phyloP scores from a whole-genome alignment of 2,888 invertebrate genomes.

The Tanypteryx hageni region DNA sequence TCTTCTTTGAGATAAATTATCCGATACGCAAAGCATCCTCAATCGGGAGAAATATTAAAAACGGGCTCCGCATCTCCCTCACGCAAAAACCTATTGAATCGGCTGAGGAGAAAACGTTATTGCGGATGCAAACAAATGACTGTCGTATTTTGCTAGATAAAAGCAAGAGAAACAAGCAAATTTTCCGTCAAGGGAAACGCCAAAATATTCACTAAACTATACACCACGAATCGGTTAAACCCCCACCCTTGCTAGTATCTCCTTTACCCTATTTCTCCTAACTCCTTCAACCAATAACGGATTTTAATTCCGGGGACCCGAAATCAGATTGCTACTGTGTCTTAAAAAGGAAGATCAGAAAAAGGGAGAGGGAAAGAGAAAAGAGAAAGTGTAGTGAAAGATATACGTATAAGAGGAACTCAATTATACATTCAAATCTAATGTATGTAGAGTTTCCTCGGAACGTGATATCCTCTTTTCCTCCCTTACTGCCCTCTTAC shows the following conservation, averaged over 20 bases:
- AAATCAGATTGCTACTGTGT: slow-evolving; percentile 10
- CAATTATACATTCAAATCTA: slow-evolving; percentile 55
- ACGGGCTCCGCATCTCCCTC: neutral
- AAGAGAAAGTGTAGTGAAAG: neutral
- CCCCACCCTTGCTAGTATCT: neutral
- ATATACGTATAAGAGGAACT: neutral
- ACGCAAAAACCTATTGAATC: neutral
- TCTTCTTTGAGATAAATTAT: too few species aligned
- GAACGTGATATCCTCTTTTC: neutral
- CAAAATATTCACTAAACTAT: neutral
- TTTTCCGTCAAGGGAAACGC: neutral
- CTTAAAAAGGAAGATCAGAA: neutral
- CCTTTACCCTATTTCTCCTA: neutral
- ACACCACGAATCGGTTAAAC: neutral
- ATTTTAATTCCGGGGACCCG: slow-evolving; percentile 42
- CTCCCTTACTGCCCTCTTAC: neutral
- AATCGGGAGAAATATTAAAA: neutral
- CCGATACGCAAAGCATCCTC: too few species aligned
- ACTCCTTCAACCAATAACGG: neutral
- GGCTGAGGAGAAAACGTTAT: neutral
- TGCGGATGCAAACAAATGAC: neutral
- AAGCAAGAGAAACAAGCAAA: neutral
- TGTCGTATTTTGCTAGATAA: neutral
- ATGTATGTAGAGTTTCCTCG: slow-evolving; percentile 52
- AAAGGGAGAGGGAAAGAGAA: neutral